Evolutionary conservation across 2,888 invertebrate genomes (phyloP), one percentile per base, ranked within the genome.

Genomic region (Zaprionus bogoriensis): DNA sequence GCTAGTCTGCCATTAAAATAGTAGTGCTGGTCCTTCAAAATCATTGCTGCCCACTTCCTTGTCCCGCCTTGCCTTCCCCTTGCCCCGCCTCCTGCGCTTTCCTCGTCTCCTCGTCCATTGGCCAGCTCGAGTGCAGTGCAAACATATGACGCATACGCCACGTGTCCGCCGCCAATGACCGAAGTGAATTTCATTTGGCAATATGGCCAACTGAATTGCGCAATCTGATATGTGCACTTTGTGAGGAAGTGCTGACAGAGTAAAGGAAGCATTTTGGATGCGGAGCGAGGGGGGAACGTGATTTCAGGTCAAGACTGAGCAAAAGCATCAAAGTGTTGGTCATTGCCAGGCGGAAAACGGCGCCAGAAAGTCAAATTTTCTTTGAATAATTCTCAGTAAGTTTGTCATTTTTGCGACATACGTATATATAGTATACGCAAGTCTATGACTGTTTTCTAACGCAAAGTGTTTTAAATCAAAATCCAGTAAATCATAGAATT

Each of bases 101-200:
- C 17, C 14, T 36, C 7, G 32, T 3, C 14, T 14, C 32, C 32
- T 5, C 14, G 32, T 36, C 32, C 32, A 36, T 36, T 36, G 32
- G 32, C 32, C 32, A 36, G 47, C 53, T 19, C 32, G 52, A 74
- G 78, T 74, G 74, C 70, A 66, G 45, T 60, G 70, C 70, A 74
- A 74, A 74, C 77, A 74, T 53, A 74, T 74, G 58, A 77, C 69
- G 65, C 61, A 74, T 65, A 59, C 77, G 60, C 50, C 51, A 25
- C 44, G 51, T 58, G 38, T 44, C 27, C 45, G 17, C 22, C 42
- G n/a, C 17, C 61, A 23, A 52, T 65, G 19, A 46, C 39, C 55
- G 78, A 81, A 70, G 65, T 62, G 68, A 85, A 79, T 82, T 87
- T 80, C 74, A 86, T 84, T 87, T 82, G 75, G 72, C 79, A 77